Percentiles rank a stretch among this genome's conserved stretches.
These are phyloP conservation scores for Panopea generosa DNA, from an alignment of 2,888 invertebrate genomes.

Conservation along the genomic window DNA sequence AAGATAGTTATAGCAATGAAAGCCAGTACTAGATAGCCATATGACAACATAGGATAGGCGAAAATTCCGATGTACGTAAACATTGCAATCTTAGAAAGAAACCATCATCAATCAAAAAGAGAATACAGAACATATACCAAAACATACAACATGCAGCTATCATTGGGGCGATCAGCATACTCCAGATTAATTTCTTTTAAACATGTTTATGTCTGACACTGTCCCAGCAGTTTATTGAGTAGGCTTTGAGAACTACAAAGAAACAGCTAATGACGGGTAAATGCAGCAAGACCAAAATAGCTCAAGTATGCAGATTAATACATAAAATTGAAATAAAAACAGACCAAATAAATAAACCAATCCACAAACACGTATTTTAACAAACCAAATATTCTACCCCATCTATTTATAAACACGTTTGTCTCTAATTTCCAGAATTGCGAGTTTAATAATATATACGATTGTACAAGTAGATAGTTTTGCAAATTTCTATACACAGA, in stretches of 20 bases:
- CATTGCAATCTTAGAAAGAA: constrained; percentile 45
- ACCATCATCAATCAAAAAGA: constrained; percentile 53
- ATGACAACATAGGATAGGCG: constrained; percentile 44
- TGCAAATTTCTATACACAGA: constrained; percentile 39
- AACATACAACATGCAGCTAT: constrained; percentile 9
- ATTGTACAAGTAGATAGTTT: constrained; percentile 23
- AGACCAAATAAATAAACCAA: not conserved
- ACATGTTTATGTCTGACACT: not conserved
- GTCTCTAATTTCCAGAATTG: constrained; percentile 33
- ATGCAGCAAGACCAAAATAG: constrained; percentile 14
- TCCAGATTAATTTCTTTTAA: not conserved
- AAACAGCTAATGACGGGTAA: constrained; percentile 39
- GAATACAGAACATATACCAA: constrained; percentile 50
- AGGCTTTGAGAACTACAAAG: constrained; percentile 33
- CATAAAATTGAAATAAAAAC: constrained; percentile 11
- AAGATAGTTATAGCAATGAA: constrained; percentile 47
- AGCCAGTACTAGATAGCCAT: constrained; percentile 40
- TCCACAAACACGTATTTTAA: not conserved
- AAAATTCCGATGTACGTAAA: constrained; percentile 50
- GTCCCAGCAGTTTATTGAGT: not conserved
- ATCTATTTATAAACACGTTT: constrained; percentile 21
- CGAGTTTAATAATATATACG: constrained; percentile 34
- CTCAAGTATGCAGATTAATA: constrained; percentile 33
- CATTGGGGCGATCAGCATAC: constrained; percentile 10
- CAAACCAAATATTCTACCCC: not conserved